phyloP scores from a whole-genome alignment of 2,113 vertebrate genomes.

The Pholis gunnellus region DNA sequence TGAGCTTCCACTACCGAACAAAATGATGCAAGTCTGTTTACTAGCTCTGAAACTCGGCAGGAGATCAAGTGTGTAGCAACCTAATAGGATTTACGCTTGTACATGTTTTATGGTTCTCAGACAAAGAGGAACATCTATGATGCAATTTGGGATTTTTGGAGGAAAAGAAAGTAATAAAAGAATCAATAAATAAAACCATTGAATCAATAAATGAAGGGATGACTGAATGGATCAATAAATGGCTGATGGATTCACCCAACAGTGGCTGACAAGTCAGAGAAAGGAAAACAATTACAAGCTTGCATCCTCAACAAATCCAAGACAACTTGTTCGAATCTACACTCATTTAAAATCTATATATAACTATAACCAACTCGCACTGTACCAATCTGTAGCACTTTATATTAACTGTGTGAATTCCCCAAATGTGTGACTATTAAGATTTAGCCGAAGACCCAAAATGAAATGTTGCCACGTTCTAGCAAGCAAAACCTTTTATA shows the following conservation, averaged over 20 bases:
- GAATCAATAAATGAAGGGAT: neutral
- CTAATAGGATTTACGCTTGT: slow-evolving; percentile 46
- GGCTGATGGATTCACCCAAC: neutral
- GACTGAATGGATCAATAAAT: neutral
- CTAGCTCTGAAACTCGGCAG: slow-evolving; percentile 41
- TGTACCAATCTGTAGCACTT: neutral
- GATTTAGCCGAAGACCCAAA: too few relatives aligned
- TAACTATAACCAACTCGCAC: neutral
- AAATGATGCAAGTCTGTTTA: slow-evolving; percentile 65
- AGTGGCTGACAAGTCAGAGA: neutral
- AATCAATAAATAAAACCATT: slow-evolving; percentile 16
- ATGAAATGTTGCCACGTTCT: too few relatives aligned
- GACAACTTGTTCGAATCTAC: neutral
- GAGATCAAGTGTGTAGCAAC: slow-evolving; percentile 37
- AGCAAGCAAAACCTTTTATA: too few relatives aligned
- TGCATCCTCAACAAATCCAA: neutral
- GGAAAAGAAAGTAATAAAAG: neutral
- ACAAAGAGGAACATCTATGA: slow-evolving; percentile 18
- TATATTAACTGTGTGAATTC: neutral
- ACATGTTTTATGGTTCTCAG: slow-evolving; percentile 34
- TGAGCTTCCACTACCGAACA: slow-evolving; percentile 40
- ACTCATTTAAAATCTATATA: neutral
- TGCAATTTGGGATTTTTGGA: slow-evolving; percentile 18
- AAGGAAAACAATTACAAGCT: neutral
- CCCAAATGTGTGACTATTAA: too few relatives aligned